A percentile compares a stretch with the other conserved stretches of the same genome.
Evolutionary conservation across 2,888 invertebrate genomes (phyloP).

Genomic region (Drosophila histrio): DNA sequence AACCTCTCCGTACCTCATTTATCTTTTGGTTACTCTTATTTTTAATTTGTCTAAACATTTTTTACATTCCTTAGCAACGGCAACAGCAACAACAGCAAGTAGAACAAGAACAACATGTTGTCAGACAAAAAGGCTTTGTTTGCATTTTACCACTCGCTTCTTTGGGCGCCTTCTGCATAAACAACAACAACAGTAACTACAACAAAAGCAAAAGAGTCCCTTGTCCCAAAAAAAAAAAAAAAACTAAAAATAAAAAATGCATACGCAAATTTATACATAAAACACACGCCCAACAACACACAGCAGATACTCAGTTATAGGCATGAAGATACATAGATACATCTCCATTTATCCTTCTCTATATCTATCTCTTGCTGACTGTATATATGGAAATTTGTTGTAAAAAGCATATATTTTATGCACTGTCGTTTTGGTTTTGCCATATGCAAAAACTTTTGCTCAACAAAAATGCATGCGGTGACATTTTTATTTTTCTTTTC

Average conservation of each 20-base stretch:
- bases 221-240: constrained; percentile 20
- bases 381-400: constrained; percentile 64
- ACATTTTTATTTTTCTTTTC: constrained; percentile 24
- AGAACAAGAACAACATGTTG: constrained; percentile 47
- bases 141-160: constrained; percentile 53
- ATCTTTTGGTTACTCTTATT: constrained; percentile 65
- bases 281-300: constrained; percentile 22
- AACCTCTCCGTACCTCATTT: constrained; percentile 28
- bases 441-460: constrained; percentile 62
- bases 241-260: constrained; percentile 54
- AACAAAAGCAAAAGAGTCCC: constrained; percentile 20
- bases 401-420: constrained; percentile 72
- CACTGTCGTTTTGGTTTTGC: constrained; percentile 70
- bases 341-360: not conserved
- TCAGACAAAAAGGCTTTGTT: constrained; percentile 68
- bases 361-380: not conserved
- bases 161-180: constrained; percentile 59
- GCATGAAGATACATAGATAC: constrained; percentile 37
- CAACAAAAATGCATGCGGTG: constrained; percentile 53
- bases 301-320: constrained; percentile 35
- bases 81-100: constrained; percentile 17
- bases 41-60: constrained; percentile 78
- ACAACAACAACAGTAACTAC: constrained; percentile 30
- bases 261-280: constrained; percentile 75
- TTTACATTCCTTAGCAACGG: constrained; percentile 46